These are phyloP conservation scores for Hydriomena furcata DNA, from an alignment of 2,888 invertebrate species.

Conservation along the genomic window DNA sequence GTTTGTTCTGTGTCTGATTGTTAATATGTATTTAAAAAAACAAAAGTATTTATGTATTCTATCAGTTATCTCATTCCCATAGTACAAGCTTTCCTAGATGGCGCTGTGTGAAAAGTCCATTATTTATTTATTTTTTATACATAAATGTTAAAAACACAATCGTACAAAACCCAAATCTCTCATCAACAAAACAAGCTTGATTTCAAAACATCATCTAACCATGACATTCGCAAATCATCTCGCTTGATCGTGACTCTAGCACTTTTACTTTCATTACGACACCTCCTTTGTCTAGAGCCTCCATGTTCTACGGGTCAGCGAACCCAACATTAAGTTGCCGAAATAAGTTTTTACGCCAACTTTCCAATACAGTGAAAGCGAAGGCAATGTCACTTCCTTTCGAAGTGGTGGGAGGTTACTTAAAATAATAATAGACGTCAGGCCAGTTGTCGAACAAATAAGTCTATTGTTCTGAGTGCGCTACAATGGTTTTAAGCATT, in stretches of 20 bases:
- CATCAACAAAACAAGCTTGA: slow-evolving; percentile 52
- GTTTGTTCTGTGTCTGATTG: too few species aligned
- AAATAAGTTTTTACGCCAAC: slow-evolving; percentile 82
- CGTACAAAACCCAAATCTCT: not conserved
- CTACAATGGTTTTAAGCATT: slow-evolving; percentile 33
- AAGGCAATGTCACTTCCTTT: slow-evolving; percentile 82
- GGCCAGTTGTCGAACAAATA: slow-evolving; percentile 46
- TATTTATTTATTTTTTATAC: too few species aligned
- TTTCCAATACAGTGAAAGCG: slow-evolving; percentile 83
- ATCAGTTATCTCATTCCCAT: too few species aligned
- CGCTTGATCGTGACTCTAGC: slow-evolving; percentile 65
- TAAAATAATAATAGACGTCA: slow-evolving; percentile 67
- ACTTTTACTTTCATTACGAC: slow-evolving; percentile 79
- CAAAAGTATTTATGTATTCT: too few species aligned
- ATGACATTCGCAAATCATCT: slow-evolving; percentile 81
- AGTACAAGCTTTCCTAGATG: too few species aligned
- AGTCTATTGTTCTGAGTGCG: slow-evolving; percentile 60
- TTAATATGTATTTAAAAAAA: too few species aligned
- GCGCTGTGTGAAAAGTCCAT: too few species aligned
- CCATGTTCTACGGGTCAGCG: slow-evolving; percentile 74
- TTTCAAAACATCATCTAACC: slow-evolving; percentile 58
- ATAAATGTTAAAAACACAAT: not conserved
- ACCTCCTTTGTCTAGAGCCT: slow-evolving; percentile 71
- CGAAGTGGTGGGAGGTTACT: slow-evolving; percentile 73
- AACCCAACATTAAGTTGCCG: slow-evolving; percentile 77